These are phyloP conservation scores for Tetragonisca angustula DNA, from an alignment of 2,888 invertebrate species.

Conservation along the genomic window DNA sequence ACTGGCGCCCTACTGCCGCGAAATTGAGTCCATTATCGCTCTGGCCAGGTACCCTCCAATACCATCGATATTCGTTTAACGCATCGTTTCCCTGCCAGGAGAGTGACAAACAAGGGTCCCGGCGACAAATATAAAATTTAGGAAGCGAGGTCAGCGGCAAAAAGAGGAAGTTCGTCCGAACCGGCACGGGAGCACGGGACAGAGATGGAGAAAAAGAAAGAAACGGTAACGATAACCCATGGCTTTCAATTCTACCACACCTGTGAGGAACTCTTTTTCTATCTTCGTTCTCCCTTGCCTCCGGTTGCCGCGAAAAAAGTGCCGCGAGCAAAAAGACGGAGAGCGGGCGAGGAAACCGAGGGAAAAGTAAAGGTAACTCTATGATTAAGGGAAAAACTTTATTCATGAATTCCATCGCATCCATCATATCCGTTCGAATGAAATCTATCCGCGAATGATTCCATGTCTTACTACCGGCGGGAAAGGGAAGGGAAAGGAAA, in stretches of 20 bases:
- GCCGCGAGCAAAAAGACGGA: not conserved
- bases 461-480: not conserved
- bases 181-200: conserved; percentile 2
- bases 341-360: not conserved
- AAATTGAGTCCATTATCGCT: conserved; percentile 77
- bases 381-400: conserved; percentile 48
- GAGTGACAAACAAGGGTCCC: conserved; percentile 70
- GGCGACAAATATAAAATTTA: conserved; percentile 70
- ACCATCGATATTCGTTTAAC: conserved; percentile 77
- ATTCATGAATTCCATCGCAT: conserved; percentile 43
- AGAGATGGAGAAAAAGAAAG: conserved; percentile 10
- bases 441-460: conserved; percentile 31
- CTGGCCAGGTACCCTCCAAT: conserved; percentile 72
- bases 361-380: conserved; percentile 12
- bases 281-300: not conserved
- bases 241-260: conserved; percentile 45
- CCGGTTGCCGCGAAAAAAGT: not conserved
- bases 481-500: too few relatives aligned
- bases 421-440: conserved; percentile 19
- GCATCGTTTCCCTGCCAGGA: conserved; percentile 70
- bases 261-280: conserved; percentile 18
- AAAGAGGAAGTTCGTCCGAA: conserved; percentile 1
- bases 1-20: conserved; percentile 68
- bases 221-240: conserved; percentile 33
- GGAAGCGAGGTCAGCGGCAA: conserved; percentile 23